Evolutionary conservation across 2,797 vertebrate genomes (phyloP), one percentile per base, ranked within the genome.

Genomic region (Acropternis orthonyx): DNA sequence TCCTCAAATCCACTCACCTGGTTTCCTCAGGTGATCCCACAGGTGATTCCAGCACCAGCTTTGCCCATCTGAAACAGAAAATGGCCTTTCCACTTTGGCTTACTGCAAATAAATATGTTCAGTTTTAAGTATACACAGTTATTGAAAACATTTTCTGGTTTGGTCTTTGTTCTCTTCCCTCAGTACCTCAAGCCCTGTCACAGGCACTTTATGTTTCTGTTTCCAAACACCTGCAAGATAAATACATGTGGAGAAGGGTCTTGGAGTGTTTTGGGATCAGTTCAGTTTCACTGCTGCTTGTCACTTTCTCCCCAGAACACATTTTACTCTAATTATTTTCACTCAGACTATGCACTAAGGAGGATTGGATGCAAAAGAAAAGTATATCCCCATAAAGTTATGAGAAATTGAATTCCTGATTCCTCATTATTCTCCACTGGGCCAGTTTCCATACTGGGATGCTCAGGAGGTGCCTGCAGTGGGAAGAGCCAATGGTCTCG

Each of bases 231-330:
- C 24, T 69, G 39, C 11, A 55, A 22, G 52, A 63, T 2, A 58
- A 79, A 82, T 14, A 27, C 0, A 0, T 3, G 4, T n/a, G 48
- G 32, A 55, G 58, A 41, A 65, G 41, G 6, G 34, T 11, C 32
- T 49, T 9, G 0, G 27, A 23, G 13, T 28, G 41, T 7, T 67
- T 36, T 9, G 39, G 54, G 51, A 66, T 59, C 48, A 18, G 36
- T 44, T 90, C 73, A 24, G 15, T 39, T n/a, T 89, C 51, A n/a
- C 3, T 9, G 26, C 44, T 52, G 34, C 54, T 51, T 78, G 75
- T 85, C 49, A 21, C 34, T 66, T 79, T 41, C 59, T 86, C 32
- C 27, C 28, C 28, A 36, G 74, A 80, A 41, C 3, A 8, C 1
- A 13, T 56, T 86, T 63, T 36, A 36, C 21, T 59, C 39, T 23